Conservation (phyloP, 2,797 vertebrate genomes). For the Antennarius maculatus region DNA sequence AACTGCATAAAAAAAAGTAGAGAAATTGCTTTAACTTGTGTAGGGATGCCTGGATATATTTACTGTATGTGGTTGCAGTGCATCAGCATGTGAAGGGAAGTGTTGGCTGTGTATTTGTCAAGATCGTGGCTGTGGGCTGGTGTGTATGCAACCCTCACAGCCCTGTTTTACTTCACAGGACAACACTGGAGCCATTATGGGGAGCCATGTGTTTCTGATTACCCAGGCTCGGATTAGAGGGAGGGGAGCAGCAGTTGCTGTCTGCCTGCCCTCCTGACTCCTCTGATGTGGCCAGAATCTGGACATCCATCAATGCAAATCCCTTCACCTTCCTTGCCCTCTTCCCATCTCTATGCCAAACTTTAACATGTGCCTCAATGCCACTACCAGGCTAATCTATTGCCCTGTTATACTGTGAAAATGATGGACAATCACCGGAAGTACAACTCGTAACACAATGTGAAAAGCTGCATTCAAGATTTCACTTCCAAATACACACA, state of each 20-base stretch:
- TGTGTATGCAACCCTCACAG: constrained; percentile 57
- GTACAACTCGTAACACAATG: neutral
- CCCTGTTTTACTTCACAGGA: constrained; percentile 52
- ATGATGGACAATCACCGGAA: neutral
- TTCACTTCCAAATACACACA: neutral
- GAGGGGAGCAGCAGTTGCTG: constrained; percentile 71
- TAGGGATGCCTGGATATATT: neutral
- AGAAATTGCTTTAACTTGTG: neutral
- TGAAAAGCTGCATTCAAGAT: neutral
- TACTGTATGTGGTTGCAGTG: constrained; percentile 1
- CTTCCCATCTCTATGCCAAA: constrained; percentile 40
- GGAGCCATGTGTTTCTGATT: constrained; percentile 83
- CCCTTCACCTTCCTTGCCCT: constrained; percentile 8
- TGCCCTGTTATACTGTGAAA: constrained; percentile 22
- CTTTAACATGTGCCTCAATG: constrained; percentile 48
- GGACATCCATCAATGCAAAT: constrained; percentile 65
- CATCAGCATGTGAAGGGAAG: constrained; percentile 24
- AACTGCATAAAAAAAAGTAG: constrained; percentile 1
- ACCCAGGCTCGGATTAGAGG: constrained; percentile 77
- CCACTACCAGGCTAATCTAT: constrained; percentile 27
- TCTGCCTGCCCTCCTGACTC: constrained; percentile 55
- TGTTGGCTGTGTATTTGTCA: constrained; percentile 24
- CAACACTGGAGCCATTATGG: constrained; percentile 78
- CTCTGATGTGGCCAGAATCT: constrained; percentile 74
- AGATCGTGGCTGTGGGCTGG: constrained; percentile 21